A percentile compares a stretch with the other conserved stretches of the same genome.
Evolutionary conservation across 2,888 invertebrate genomes (phyloP).

Genomic region (Andrena dorsata): DNA sequence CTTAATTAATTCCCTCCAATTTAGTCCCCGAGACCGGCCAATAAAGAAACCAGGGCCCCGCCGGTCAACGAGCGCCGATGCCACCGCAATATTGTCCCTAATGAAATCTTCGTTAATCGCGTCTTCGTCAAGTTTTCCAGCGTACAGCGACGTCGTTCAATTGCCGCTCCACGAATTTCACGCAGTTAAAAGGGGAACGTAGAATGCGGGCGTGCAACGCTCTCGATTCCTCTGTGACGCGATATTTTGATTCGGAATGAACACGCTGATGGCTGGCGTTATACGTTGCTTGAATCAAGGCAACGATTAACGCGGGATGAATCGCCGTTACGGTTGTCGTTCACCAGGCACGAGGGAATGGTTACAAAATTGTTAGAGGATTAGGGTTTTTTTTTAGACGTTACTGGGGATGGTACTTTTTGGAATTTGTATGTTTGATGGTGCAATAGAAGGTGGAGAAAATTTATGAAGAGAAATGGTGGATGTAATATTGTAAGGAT

Average conservation of each 20-base stretch:
- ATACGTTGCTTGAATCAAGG: neutral
- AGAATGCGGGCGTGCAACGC: slow-evolving; percentile 37
- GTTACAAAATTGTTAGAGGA: too few species aligned
- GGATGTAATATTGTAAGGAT: too few species aligned
- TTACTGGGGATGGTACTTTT: too few species aligned
- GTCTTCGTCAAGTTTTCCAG: slow-evolving; percentile 67
- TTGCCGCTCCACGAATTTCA: slow-evolving; percentile 65
- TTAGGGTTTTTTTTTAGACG: too few species aligned
- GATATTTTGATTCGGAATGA: neutral
- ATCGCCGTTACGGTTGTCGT: neutral
- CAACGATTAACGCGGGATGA: neutral
- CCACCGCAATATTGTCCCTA: slow-evolving; percentile 80
- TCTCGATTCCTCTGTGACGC: neutral
- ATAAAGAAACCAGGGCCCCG: slow-evolving; percentile 75
- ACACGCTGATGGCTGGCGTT: neutral
- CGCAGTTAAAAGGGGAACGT: slow-evolving; percentile 9
- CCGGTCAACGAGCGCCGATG: slow-evolving; percentile 75
- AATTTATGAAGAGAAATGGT: too few species aligned
- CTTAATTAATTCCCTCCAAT: slow-evolving; percentile 84
- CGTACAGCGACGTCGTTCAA: slow-evolving; percentile 52
- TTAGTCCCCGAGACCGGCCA: slow-evolving; percentile 75
- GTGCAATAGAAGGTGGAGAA: too few species aligned
- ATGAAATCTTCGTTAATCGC: slow-evolving; percentile 83
- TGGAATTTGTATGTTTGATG: too few species aligned
- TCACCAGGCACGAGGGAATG: too few species aligned